Conservation (phyloP, 1,140 invertebrate genomes). For the Diorhabda elongata region DNA sequence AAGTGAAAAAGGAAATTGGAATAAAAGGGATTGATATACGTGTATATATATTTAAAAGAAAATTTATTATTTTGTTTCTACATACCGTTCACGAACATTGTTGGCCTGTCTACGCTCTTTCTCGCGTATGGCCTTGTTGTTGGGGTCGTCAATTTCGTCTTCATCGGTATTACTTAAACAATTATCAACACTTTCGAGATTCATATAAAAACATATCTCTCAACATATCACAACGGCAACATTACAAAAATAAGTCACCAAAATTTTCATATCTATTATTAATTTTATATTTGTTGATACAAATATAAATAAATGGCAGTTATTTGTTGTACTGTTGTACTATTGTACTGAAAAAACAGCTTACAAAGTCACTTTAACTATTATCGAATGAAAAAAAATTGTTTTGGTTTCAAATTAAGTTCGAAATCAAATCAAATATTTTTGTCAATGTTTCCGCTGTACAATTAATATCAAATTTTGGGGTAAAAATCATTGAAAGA, state of each 20-base stretch:
- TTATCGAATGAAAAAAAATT: too few relatives aligned
- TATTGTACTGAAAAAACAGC: too few relatives aligned
- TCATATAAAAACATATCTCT: background rate
- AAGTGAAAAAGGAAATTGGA: conserved; percentile 8
- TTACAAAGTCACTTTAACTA: too few relatives aligned
- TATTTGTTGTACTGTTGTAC: too few relatives aligned
- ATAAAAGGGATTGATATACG: background rate
- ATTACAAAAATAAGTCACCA: background rate
- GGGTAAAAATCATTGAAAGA: background rate
- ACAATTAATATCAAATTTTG: too few relatives aligned
- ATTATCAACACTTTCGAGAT: conserved; percentile 18
- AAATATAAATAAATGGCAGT: too few relatives aligned
- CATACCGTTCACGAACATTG: conserved; percentile 96
- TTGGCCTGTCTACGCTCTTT: conserved; percentile 95
- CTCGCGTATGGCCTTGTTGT: conserved; percentile 89
- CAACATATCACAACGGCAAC: conserved; percentile 11
- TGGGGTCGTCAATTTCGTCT: conserved; percentile 67
- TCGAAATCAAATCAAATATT: too few relatives aligned
- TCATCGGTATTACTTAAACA: conserved; percentile 56
- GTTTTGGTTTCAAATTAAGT: too few relatives aligned
- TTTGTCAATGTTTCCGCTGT: too few relatives aligned
- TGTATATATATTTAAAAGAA: too few relatives aligned
- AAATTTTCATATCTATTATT: too few relatives aligned
- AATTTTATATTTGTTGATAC: too few relatives aligned
- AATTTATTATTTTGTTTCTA: conserved; percentile 38